A percentile compares a stretch with the other conserved stretches of the same genome.
Evolutionary conservation across 1,140 invertebrate genomes (phyloP).

Genomic region (Temnothorax longispinosus): DNA sequence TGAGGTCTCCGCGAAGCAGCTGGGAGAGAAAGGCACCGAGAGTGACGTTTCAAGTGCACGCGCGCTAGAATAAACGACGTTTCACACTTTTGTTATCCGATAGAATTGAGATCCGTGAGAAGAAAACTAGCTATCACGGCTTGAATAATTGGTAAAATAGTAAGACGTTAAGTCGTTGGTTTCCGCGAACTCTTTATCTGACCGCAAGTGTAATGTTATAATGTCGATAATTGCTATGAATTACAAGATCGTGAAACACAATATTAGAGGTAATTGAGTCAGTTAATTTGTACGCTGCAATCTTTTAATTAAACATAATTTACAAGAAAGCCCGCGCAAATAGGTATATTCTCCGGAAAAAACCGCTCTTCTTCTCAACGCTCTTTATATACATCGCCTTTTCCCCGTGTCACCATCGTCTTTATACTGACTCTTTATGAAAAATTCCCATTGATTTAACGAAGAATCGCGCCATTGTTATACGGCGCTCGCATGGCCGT

Average conservation of each 20-base stretch:
- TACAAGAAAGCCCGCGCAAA: neutral
- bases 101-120: conserved; percentile 3
- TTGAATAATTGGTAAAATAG: conserved; percentile 23
- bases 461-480: conserved; percentile 8
- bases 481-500: neutral
- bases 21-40: conserved; percentile 30
- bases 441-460: conserved; percentile 38
- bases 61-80: neutral
- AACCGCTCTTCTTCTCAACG: neutral
- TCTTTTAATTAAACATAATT: neutral
- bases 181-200: neutral
- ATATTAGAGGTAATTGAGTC: neutral
- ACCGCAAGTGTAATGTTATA: neutral
- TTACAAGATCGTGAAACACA: conserved; percentile 1
- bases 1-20: conserved; percentile 54
- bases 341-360: neutral
- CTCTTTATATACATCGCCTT: neutral
- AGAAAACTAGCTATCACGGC: neutral
- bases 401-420: no score
- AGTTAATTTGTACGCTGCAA: neutral
- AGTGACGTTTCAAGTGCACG: conserved; percentile 11
- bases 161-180: neutral
- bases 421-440: neutral
- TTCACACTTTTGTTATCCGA: conserved; percentile 11
- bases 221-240: neutral